Conservation (phyloP, 35 echinoderm and acorn worm species). For the Heliocidaris tuberculata region DNA sequence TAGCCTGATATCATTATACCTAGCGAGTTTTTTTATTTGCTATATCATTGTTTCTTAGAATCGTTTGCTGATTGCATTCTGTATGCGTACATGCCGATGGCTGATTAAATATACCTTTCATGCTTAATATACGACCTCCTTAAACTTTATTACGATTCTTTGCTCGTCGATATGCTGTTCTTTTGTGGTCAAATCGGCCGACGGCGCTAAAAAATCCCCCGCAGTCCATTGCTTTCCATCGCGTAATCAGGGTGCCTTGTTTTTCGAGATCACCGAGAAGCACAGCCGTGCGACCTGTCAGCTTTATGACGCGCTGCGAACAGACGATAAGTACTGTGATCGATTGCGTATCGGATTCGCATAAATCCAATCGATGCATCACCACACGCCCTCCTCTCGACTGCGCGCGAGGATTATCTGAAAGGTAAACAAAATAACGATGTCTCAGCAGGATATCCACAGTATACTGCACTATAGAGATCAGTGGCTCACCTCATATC, state of each 20-base stretch:
- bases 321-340: constrained; percentile 10
- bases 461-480: background rate
- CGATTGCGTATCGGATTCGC: constrained; percentile 8
- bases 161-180: background rate
- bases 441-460: background rate
- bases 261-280: background rate
- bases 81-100: background rate
- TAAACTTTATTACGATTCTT: background rate
- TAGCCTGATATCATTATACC: too few species aligned
- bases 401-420: background rate
- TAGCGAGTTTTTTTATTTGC: too few species aligned
- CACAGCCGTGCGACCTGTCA: background rate
- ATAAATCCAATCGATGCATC: constrained; percentile 11
- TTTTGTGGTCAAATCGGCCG: background rate
- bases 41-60: too few species aligned
- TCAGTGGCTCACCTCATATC: background rate
- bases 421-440: background rate
- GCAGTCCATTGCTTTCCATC: background rate
- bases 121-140: background rate
- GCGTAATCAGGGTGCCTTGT: background rate
- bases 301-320: background rate
- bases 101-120: background rate
- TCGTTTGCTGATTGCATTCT: too few species aligned
- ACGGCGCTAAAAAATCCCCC: background rate
- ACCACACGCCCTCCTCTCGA: constrained; percentile 5